Evolutionary conservation across 2,888 invertebrate genomes (phyloP).

Genomic region (Notodonta dromedarius): DNA sequence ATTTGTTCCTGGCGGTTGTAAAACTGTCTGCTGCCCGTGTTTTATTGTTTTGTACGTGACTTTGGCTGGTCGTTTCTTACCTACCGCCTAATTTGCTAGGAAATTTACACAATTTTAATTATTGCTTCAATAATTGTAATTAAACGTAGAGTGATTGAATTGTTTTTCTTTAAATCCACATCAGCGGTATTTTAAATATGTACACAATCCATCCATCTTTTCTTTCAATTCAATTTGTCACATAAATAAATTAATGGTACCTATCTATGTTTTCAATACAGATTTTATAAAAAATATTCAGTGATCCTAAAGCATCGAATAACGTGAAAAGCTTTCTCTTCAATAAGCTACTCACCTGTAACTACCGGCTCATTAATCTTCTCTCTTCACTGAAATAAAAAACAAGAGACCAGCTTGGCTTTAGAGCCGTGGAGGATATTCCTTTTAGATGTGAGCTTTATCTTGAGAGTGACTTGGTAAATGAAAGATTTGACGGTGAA

Average conservation of each 20-base stretch:
- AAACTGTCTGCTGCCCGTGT: conserved; percentile 58
- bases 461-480: not conserved
- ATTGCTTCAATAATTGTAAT: not conserved
- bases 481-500: not conserved
- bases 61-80: conserved; percentile 4
- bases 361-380: conserved; percentile 2
- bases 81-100: not conserved
- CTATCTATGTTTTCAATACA: not conserved
- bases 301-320: not conserved
- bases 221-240: too few relatives aligned
- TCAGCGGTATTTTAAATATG: too few relatives aligned
- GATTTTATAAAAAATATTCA: not conserved
- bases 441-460: not conserved
- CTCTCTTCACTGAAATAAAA: not conserved
- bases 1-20: conserved; percentile 62
- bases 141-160: not conserved
- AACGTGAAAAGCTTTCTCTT: not conserved
- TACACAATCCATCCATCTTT: too few relatives aligned
- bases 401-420: not conserved
- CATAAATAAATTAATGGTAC: not conserved
- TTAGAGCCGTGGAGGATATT: not conserved
- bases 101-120: not conserved
- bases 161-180: too few relatives aligned
- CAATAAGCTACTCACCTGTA: conserved; percentile 5
- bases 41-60: conserved; percentile 43